A percentile compares a stretch with the other conserved stretches of the same genome.
phyloP scores from a whole-genome alignment of 1,140 invertebrate genomes.

The Pseudomyrmex sp. region DNA sequence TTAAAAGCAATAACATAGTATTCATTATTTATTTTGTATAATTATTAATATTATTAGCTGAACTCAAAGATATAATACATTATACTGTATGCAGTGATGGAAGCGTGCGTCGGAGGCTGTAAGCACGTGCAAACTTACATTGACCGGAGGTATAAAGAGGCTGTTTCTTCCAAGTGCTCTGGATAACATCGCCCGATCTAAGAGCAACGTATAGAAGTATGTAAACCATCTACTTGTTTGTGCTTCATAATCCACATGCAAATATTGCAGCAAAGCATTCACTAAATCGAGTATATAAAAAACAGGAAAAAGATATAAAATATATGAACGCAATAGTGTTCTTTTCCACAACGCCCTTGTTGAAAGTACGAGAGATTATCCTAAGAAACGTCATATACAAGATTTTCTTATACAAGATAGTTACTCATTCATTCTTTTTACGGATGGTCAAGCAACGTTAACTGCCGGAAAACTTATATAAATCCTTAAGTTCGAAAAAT shows the following conservation, averaged over 20 bases:
- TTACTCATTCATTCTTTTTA: no score
- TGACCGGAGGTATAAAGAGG: slow-evolving; percentile 76
- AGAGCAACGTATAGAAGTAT: slow-evolving; percentile 59
- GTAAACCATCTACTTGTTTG: slow-evolving; percentile 62
- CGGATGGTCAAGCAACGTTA: no score
- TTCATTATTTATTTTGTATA: no score
- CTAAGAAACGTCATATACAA: no score
- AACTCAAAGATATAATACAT: slow-evolving; percentile 34
- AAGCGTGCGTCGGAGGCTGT: slow-evolving; percentile 64
- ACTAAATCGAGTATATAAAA: slow-evolving; percentile 39
- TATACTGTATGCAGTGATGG: slow-evolving; percentile 24
- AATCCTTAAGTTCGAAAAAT: no score
- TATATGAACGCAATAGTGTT: slow-evolving; percentile 36
- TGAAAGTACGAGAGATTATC: slow-evolving; percentile 11
- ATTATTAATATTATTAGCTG: neutral
- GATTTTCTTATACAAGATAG: no score
- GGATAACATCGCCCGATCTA: slow-evolving; percentile 64
- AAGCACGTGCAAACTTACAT: slow-evolving; percentile 76
- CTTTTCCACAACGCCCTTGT: slow-evolving; percentile 35
- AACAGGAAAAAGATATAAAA: neutral
- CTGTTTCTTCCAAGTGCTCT: slow-evolving; percentile 81
- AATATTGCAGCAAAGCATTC: slow-evolving; percentile 64
- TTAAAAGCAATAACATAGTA: no score
- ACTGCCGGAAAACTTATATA: no score
- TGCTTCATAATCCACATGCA: slow-evolving; percentile 67